Conservation (phyloP, 2,797 vertebrate genomes). For the Hoplostethus atlanticus region DNA sequence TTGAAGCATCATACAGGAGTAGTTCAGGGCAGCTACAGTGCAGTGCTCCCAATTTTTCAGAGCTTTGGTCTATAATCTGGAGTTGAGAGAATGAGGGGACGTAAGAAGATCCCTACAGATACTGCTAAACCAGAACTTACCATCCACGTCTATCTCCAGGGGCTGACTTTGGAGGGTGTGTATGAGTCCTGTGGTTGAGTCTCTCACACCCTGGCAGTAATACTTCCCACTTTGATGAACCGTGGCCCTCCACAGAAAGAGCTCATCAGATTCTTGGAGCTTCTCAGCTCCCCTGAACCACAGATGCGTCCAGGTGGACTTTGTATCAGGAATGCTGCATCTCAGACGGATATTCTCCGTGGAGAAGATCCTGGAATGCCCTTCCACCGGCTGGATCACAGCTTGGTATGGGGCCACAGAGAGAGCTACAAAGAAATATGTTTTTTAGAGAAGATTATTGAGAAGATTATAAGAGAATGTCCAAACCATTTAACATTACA, state of each 20-base stretch:
- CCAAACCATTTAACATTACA: neutral
- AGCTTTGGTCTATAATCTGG: neutral
- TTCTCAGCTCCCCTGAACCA: conserved; percentile 71
- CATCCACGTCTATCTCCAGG: conserved; percentile 67
- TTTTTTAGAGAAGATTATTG: neutral
- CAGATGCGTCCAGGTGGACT: conserved; percentile 51
- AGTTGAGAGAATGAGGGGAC: neutral
- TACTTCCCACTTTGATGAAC: conserved; percentile 62
- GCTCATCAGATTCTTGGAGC: accelerated
- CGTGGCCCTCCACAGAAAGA: conserved; percentile 27
- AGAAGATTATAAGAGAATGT: neutral
- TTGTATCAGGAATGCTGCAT: conserved; percentile 61
- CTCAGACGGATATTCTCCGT: conserved; percentile 61
- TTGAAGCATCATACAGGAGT: neutral
- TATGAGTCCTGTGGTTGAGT: conserved; percentile 3
- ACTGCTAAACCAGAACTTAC: conserved; percentile 55
- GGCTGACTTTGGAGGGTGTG: conserved; percentile 61
- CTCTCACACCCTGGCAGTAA: conserved; percentile 70
- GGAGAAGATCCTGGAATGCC: conserved; percentile 61
- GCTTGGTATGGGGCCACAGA: neutral
- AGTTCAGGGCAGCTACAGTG: neutral
- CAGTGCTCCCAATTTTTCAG: neutral
- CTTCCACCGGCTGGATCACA: conserved; percentile 26
- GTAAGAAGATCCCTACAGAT: neutral
- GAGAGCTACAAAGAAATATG: conserved; percentile 9